phyloP scores from a whole-genome alignment of 2,113 vertebrate genomes.

The Eidolon helvum region DNA sequence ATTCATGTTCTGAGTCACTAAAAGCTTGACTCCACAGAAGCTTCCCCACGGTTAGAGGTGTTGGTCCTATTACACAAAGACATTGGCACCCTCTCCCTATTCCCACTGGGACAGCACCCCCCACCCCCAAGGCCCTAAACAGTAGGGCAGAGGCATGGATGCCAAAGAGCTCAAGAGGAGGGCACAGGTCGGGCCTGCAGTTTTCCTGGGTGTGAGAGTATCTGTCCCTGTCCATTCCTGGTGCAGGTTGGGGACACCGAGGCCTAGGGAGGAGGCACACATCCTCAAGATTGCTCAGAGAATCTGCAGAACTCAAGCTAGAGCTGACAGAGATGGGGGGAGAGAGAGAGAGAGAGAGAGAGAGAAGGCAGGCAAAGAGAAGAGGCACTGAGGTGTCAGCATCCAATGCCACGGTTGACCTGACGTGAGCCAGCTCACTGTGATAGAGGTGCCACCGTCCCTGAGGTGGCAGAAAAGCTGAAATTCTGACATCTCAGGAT shows the following conservation, averaged over 20 bases:
- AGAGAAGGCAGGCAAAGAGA: not conserved
- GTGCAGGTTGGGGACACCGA: not conserved
- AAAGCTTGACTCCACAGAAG: not conserved
- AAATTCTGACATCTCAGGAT: not conserved
- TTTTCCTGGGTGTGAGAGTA: not conserved
- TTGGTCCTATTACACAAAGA: not conserved
- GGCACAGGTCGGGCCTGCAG: not conserved
- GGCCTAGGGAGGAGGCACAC: not conserved
- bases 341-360: accelerated
- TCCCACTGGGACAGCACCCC: not conserved
- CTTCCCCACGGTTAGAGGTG: not conserved
- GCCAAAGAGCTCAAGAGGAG: not conserved
- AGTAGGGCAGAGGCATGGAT: not conserved
- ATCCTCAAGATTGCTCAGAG: not conserved
- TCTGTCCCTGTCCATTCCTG: not conserved
- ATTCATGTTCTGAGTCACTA: not conserved
- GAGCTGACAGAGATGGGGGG: not conserved
- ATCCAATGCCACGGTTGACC: accelerated
- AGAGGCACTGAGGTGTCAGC: accelerated
- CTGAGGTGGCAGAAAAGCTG: not conserved
- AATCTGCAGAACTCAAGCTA: not conserved
- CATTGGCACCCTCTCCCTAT: not conserved
- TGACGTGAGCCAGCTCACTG: not conserved
- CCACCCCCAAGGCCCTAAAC: not conserved
- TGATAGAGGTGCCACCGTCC: not conserved